Evolutionary conservation across 92 coral and sea anemone species (phyloP), one percentile per base, ranked within the genome.

Genomic region (Chrysogorgia sp.): DNA sequence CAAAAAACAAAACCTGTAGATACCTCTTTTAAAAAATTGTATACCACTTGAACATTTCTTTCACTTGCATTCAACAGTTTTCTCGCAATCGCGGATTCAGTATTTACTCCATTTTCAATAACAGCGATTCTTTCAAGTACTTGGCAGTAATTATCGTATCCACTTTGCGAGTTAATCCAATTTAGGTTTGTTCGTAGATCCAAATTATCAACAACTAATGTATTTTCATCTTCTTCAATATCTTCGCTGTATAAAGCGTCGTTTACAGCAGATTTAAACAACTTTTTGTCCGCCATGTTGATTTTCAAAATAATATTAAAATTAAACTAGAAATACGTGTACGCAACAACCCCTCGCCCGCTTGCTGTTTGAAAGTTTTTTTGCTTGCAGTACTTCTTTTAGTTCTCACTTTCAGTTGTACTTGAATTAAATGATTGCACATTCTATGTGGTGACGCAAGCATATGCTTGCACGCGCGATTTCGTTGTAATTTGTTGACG

Each of bases 131-230:
- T 66, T 24, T 34, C 50, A 12, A 66, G 74, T 0, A 66, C 74
- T 66, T 35, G 15, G n/a, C 74, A 24, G n/a, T 34, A 66, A 40
- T n/a, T 1, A 13, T 66, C 55, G 20, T 66, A 66, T 7, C 74
- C 74, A 4, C 35, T 66, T 24, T 37, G 32, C 35, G 74, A 66
- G 20, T 24, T 66, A 2, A 66, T 66, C 74, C 74, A 66, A 3
- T 10, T 34, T 5, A 63, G 31, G 31, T 21, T 63, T 3, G 21
- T 52, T 6, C 8, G 9, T 17, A 52, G 5, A 7, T 52, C 59
- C 26, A 23, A 52, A 23, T 17, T 52, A 17, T 52, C 59, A 52
- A 6, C 59, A 5, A 6, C 9, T 23, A 17, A 17, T 3, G 21
- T 34, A 10, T 63, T 32, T 28, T 28, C 70, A 63, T 63, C 70